Evolutionary conservation across 2,797 vertebrate species (phyloP).

Genomic region (Neomorphus geoffroyi): DNA sequence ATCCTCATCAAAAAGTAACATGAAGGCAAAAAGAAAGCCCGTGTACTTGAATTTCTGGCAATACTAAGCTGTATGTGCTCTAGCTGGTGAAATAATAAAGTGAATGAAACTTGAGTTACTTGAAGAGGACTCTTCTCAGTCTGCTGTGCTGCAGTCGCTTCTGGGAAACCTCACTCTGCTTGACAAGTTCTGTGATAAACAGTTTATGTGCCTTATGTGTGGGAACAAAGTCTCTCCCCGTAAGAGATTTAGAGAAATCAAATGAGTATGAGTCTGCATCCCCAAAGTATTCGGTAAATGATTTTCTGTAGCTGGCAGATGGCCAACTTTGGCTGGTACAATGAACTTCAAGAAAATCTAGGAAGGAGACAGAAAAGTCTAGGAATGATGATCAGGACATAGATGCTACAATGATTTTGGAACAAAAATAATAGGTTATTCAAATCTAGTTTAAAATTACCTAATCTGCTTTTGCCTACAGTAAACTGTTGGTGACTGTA

Average conservation of each 20-base stretch:
- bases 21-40: background rate
- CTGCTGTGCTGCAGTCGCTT: background rate
- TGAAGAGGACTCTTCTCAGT: slow-evolving; percentile 8
- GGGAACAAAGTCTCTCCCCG: background rate
- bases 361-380: background rate
- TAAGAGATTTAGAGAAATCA: background rate
- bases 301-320: slow-evolving; percentile 9
- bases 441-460: background rate
- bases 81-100: background rate
- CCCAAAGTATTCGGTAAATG: background rate
- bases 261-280: background rate
- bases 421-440: background rate
- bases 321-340: background rate
- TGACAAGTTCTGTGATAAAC: slow-evolving; percentile 28
- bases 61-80: background rate
- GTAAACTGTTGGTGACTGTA: background rate
- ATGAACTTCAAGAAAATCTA: background rate
- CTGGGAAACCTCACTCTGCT: background rate
- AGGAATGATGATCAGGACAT: background rate
- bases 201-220: background rate
- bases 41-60: background rate
- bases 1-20: background rate
- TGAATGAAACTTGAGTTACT: slow-evolving; percentile 15
- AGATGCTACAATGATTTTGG: background rate
- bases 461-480: background rate